These are phyloP conservation scores for Tychaedon coryphoeus DNA, from an alignment of 2,113 vertebrate species.

Conservation along the genomic window DNA sequence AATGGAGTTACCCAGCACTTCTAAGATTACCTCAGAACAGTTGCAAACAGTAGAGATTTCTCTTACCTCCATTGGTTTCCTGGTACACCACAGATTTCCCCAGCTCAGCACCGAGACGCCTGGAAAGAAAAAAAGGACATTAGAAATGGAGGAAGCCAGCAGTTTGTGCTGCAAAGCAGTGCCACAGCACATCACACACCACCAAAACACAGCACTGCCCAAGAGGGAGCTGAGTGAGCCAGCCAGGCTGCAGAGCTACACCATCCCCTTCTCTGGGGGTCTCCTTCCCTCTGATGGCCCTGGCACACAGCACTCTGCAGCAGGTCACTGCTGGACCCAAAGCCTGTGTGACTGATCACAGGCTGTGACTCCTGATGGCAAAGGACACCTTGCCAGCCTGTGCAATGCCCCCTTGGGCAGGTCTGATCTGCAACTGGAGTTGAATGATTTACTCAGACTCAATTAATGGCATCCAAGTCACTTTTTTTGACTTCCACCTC, in stretches of 20 bases:
- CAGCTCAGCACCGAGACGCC: constrained; percentile 92
- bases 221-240: background rate
- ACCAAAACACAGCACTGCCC: background rate
- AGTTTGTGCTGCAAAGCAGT: background rate
- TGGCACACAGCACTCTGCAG: background rate
- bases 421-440: background rate
- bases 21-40: background rate
- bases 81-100: constrained; percentile 97
- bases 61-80: constrained; percentile 93
- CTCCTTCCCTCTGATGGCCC: background rate
- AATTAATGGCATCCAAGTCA: background rate
- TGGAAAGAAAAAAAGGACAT: constrained; percentile 17
- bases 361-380: background rate
- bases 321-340: fast-evolving
- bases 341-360: background rate
- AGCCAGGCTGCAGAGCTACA: background rate
- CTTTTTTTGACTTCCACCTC: background rate
- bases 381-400: background rate
- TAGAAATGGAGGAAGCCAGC: background rate
- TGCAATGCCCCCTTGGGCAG: background rate
- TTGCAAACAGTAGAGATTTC: background rate
- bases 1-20: background rate
- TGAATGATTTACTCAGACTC: background rate
- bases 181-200: background rate
- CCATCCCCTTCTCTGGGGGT: background rate